Conservation (phyloP, 2,113 vertebrate genomes). For the Azemiops feae region DNA sequence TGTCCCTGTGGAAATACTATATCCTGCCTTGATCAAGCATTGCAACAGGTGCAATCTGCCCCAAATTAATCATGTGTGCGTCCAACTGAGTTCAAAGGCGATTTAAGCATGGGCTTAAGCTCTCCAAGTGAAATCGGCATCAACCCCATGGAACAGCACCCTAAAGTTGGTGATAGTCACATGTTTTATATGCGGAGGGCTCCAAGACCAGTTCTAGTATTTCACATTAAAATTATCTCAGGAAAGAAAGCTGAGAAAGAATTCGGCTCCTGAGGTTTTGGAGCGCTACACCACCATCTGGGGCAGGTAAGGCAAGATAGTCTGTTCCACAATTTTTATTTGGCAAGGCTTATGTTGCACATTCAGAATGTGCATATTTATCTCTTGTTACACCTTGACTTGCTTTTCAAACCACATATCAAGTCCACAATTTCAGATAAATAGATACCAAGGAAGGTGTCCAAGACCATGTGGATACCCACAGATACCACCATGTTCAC, state of each 20-base stretch:
- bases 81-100: neutral
- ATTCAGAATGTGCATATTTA: neutral
- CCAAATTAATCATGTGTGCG: neutral
- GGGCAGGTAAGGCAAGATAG: neutral
- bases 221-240: neutral
- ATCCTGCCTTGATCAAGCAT: neutral
- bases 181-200: neutral
- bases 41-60: slow-evolving; percentile 11
- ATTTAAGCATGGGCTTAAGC: neutral
- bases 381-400: neutral
- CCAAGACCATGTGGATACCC: neutral
- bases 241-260: neutral
- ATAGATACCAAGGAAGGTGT: neutral
- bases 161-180: neutral
- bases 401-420: neutral
- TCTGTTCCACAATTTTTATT: neutral
- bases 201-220: neutral
- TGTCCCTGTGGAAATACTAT: slow-evolving; percentile 1
- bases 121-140: neutral
- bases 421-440: neutral
- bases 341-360: neutral
- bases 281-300: neutral
- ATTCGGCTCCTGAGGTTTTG: no score
- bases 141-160: no score
- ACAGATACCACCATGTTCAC: neutral